Base-by-base conservation (phyloP, 2,888 invertebrate genomes). In the Allacma fusca region DNA sequence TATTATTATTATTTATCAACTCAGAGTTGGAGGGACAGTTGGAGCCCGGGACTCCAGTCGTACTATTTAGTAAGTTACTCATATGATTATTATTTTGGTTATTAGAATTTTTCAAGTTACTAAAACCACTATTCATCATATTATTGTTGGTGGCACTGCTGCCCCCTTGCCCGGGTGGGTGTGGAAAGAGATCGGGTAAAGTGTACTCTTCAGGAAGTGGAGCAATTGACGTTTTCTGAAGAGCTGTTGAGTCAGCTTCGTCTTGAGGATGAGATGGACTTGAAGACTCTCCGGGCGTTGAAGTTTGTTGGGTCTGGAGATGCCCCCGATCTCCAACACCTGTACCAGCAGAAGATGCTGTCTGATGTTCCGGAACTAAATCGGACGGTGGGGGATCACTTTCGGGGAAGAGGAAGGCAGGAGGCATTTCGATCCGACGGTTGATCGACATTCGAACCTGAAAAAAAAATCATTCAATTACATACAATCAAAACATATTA, bases 371-470 rank as follows among this genome's bases (percentile, higher is more conserved):
- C 29, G 89, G 87, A 85, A 88, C 23, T 81, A 89, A 87, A 85
- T 90, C 91, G 50, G 90, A 89, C 1, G 88, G 88, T 78, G 91
- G 88, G 78, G 90, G 90, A 85, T 92, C 92, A 86, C 91, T 91
- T 87, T 93, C 93, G 13, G 93, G 92, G 87, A 93, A 94, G 74
- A 94, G 88, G 86, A 93, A 93, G 24, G 92, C 92, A 19, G 94
- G 92, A 73, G 94, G 93, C 92, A 94, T 92, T 87, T 94, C 94
- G 84, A 93, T 93, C 79, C 93, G 88, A 75, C 93, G 88, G 84
- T 91, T 92, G 85, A 91, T 91, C 83, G 90, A 91, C 82, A 92
- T 90, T 85, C 91, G 91, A 67, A 92, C 90, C 76, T 91, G 89
- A 84, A 68, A 29, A 67, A 68, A 19, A 62, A 59, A 13, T 59